Conservation (phyloP, 2,113 vertebrate species). For the Anthoscopus minutus region DNA sequence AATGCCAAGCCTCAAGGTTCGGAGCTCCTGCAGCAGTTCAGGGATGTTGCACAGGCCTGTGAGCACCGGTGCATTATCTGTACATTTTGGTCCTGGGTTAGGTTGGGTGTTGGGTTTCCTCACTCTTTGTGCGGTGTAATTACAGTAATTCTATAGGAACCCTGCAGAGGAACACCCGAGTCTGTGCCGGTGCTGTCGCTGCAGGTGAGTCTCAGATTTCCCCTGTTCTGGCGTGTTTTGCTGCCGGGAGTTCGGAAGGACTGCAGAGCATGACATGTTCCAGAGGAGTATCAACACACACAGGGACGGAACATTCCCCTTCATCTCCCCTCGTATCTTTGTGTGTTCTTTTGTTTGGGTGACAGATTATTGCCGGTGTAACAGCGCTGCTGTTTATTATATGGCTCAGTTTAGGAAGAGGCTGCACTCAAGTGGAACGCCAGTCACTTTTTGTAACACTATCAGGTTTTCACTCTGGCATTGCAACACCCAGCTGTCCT, state of each 20-base stretch:
- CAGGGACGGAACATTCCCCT: not conserved
- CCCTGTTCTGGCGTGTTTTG: not conserved
- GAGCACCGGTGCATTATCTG: fast-evolving
- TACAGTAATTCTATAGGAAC: not conserved
- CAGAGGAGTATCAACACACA: not conserved
- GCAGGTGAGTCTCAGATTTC: not conserved
- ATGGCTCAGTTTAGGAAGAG: not conserved
- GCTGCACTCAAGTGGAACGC: not conserved
- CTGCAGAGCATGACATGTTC: not conserved
- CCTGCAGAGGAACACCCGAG: not conserved
- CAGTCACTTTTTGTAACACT: not conserved
- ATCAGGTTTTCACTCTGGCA: not conserved
- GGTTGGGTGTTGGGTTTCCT: not conserved
- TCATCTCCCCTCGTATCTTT: not conserved
- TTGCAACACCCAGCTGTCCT: not conserved
- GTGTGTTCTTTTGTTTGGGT: not conserved
- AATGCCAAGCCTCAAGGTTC: fast-evolving
- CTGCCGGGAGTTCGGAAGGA: not conserved
- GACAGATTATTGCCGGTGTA: not conserved
- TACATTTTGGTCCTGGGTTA: not conserved
- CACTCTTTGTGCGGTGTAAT: not conserved
- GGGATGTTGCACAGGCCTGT: not conserved
- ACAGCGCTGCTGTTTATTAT: not conserved
- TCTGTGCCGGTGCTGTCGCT: not conserved
- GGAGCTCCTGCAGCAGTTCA: not conserved